Evolutionary conservation across 2,113 vertebrate genomes (phyloP), one percentile per base, ranked within the genome.

Genomic region (Sphaerodactylus townsendi): DNA sequence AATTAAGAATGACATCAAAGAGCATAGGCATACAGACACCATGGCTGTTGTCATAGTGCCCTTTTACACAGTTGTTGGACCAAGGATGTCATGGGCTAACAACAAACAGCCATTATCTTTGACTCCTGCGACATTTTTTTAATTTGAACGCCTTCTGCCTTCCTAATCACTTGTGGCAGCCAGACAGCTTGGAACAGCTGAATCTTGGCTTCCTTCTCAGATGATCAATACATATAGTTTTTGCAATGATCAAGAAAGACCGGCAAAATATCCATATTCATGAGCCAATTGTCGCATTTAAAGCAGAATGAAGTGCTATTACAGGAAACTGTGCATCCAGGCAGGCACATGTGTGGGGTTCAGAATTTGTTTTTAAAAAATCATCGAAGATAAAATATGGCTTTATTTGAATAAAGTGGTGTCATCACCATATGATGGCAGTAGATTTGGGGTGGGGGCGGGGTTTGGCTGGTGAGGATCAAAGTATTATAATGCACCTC

Each of bases 71-170:
- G 19, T 66, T 66, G 56, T 35, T 53, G 1, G 6, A 73, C 10
- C 28, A 4, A 9, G 68, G 48, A 33, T 4, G 21, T 70, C 14
- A 10, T 74, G 81, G 89, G 81, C 59, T 77, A 82, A 35, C 62
- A 85, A 35, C 21, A n/a, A 77, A 25, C 1, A 62, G 46, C 50
- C 71, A 59, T 59, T 56, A 56, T 59, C 75, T 68, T 84, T 76
- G 80, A 83, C 30, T 82, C 46, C 72, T 30, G 1, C 0, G 33
- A 85, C 83, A 13, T n/a, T 5, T 79, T 5, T 79, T 80, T 39
- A 44, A 15, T 81, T 87, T 89, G 87, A 85, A 87, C 66, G 28
- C 23, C 69, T 84, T 70, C 41, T 37, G 28, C 68, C 81, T 82
- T 59, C 77, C 41, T 71, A 89, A 85, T 23, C 56, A 88, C 77